These are phyloP conservation scores for Linnaemya tessellans DNA, from an alignment of 2,888 invertebrate genomes.

Conservation along the genomic window DNA sequence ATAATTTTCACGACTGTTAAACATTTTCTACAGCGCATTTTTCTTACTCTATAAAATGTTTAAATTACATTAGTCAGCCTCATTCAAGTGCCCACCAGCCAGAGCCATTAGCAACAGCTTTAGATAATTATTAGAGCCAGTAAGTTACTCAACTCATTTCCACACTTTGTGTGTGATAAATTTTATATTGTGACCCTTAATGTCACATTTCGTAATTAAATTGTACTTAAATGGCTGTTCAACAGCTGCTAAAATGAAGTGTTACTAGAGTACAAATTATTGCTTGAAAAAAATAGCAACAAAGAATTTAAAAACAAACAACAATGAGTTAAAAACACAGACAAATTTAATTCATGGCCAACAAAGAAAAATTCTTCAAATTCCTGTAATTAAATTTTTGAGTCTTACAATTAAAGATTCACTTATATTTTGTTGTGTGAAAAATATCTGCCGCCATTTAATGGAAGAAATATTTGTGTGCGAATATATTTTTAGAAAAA, in stretches of 20 bases:
- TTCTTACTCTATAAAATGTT: no score
- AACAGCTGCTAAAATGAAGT: conserved; percentile 15
- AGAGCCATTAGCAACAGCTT: conserved; percentile 33
- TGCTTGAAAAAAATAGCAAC: not conserved
- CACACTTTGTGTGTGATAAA: conserved; percentile 17
- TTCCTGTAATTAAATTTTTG: conserved; percentile 17
- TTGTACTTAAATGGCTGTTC: conserved; percentile 38
- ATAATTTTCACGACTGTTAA: no score
- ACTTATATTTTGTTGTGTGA: not conserved
- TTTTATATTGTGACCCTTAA: conserved; percentile 24
- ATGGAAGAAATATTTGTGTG: not conserved
- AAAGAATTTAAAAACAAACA: not conserved
- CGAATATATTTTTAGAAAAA: no score
- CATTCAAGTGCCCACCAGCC: no score
- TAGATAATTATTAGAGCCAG: conserved; percentile 26
- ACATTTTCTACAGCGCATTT: no score
- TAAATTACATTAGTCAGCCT: no score
- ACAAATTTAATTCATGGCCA: not conserved
- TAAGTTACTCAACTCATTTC: conserved; percentile 1
- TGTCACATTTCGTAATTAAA: conserved; percentile 37
- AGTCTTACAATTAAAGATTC: not conserved
- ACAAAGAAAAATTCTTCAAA: not conserved
- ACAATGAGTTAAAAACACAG: not conserved
- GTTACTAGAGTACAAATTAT: not conserved
- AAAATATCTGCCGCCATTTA: not conserved